Conservation (phyloP, 53 echinoderm and acorn worm genomes). For the Echinometra lucunter region DNA sequence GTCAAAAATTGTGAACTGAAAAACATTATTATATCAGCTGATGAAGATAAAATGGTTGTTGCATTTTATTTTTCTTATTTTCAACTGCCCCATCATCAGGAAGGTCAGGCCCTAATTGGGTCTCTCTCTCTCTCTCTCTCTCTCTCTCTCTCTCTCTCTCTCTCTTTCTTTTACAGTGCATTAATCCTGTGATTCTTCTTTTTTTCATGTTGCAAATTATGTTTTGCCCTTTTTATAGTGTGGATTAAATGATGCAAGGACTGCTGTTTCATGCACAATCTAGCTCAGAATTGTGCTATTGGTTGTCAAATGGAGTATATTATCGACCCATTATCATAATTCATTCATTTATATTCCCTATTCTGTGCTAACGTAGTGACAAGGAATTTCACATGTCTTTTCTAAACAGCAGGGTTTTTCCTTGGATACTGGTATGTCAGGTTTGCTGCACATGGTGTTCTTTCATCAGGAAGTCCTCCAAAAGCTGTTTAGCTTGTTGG, state of each 20-base stretch:
- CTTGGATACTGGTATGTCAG: not conserved
- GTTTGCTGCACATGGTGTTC: not conserved
- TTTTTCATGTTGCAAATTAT: not conserved
- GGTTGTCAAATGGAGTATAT: not conserved
- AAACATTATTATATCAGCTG: not conserved
- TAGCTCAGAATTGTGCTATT: conserved; percentile 13
- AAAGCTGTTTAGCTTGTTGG: not conserved
- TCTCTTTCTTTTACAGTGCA: no score
- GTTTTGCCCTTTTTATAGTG: not conserved
- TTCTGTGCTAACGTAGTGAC: not conserved
- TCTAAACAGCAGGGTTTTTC: not conserved
- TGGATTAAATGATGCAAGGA: not conserved
- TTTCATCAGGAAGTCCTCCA: not conserved
- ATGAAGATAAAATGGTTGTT: not conserved
- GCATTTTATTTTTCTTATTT: not conserved
- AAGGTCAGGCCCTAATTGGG: not conserved
- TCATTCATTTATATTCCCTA: not conserved
- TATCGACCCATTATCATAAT: not conserved
- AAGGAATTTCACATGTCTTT: not conserved
- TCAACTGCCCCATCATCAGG: not conserved
- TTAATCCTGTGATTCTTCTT: no score
- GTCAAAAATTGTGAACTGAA: not conserved
- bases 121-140: not conserved
- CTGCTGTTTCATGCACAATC: conserved; percentile 34
- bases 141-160: no score